Base-by-base conservation (phyloP, 2,113 vertebrate genomes). In the Macrotis lagotis region DNA sequence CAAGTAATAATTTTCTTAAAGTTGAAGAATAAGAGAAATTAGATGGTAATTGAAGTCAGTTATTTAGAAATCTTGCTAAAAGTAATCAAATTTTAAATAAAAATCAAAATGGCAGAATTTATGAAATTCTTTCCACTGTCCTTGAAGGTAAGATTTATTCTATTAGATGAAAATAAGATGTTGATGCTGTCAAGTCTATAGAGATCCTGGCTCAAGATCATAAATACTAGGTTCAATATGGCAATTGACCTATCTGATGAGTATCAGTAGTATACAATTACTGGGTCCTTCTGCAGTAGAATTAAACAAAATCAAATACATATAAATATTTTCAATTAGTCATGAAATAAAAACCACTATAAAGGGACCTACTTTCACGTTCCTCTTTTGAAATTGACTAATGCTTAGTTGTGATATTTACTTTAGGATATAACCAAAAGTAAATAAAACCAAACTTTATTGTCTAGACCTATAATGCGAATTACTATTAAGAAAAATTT, bases 361-460 rank as follows among this genome's bases (percentile, higher is more conserved):
- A 95, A 95, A 97, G 89, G 49, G 90, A 94, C 37, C 14, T 95
- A 91, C 12, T 95, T 95, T 93, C 95, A 95, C 48, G 26, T 19
- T 12, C 83, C 91, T 92, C 50, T 94, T 89, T 66, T 47, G 48
- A 28, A 93, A 94, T 90, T n/a, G 48, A 0, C 8, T 2, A 91
- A 89, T 6, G 25, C 14, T 48, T 1, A 0, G 52, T 92, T 90
- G 51, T 48, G 5, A 7, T 0, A 11, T 16, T 49, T 88, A 90
- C 28, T 53, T 96, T 91, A 50, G 25, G 53, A 52, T 93, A 92
- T 4, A 92, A 16, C 1, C 89, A 25, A 47, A 95, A 49, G 6
- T 28, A n/a, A 53, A 94, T 31, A 10, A 92, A 53, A 88, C 66
- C 91, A 0, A 14, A 90, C 90, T 91, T 74, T 74, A 14, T 2